phyloP scores from a whole-genome alignment of 2,797 vertebrate genomes.

The Florisuga fusca region DNA sequence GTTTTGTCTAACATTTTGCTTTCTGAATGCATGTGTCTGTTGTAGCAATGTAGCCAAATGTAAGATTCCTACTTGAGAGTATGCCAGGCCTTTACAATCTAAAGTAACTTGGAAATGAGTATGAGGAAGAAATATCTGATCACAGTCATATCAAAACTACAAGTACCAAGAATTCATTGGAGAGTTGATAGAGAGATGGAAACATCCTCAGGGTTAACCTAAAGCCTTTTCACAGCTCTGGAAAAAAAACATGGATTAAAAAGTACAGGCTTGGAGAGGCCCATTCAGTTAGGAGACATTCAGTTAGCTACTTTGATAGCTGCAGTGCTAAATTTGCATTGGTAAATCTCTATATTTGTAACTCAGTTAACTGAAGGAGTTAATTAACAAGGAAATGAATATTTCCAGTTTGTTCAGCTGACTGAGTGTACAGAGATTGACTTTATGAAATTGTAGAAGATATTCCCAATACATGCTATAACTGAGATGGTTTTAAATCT shows the following conservation, averaged over 20 bases:
- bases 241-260: not conserved
- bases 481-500: not conserved
- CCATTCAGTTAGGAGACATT: not conserved
- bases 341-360: not conserved
- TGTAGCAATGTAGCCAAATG: not conserved
- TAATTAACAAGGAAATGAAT: not conserved
- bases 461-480: not conserved
- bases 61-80: conserved; percentile 5
- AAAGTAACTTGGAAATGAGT: conserved; percentile 16
- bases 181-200: not conserved
- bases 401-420: not conserved
- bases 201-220: not conserved
- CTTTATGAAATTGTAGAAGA: not conserved
- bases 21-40: conserved; percentile 6
- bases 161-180: not conserved
- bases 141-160: not conserved
- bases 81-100: conserved; percentile 6
- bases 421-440: not conserved
- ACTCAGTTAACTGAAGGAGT: too few relatives aligned
- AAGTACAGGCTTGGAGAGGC: not conserved
- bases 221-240: not conserved
- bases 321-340: not conserved
- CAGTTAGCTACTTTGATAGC: not conserved
- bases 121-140: not conserved
- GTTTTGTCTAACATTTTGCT: conserved; percentile 41